Percentiles rank a stretch among this genome's conserved stretches.
Evolutionary conservation across 2,888 invertebrate species (phyloP).

Genomic region (Agriopis aurantiaria): DNA sequence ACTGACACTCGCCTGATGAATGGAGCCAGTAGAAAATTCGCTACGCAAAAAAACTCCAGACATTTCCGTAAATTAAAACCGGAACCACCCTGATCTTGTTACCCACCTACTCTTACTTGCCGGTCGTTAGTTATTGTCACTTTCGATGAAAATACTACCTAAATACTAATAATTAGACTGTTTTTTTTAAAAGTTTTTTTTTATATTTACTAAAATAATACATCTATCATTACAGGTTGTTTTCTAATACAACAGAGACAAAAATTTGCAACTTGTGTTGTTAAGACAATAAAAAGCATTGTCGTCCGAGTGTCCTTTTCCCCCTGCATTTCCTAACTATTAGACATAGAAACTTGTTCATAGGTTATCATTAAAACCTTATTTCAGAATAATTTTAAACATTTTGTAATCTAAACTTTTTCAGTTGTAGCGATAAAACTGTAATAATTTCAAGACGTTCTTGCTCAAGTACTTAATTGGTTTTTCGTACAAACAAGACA

Average conservation of each 20-base stretch:
- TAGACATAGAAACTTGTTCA: too few relatives aligned
- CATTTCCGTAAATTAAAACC: conserved; percentile 77
- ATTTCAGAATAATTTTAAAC: too few relatives aligned
- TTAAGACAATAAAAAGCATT: background rate
- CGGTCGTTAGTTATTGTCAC: conserved; percentile 26
- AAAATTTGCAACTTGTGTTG: background rate
- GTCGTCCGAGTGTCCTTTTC: background rate
- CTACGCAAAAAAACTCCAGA: conserved; percentile 71
- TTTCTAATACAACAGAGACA: too few relatives aligned
- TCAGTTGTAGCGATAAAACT: too few relatives aligned
- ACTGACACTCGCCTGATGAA: conserved; percentile 79
- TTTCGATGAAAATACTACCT: conserved; percentile 18
- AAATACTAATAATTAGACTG: conserved; percentile 15
- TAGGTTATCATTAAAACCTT: too few relatives aligned
- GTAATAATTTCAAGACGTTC: too few relatives aligned
- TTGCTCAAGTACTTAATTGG: too few relatives aligned
- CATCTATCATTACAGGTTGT: too few relatives aligned
- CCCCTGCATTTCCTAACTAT: too few relatives aligned
- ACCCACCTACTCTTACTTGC: conserved; percentile 50
- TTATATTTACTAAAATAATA: too few relatives aligned
- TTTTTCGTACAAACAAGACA: too few relatives aligned
- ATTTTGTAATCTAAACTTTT: background rate
- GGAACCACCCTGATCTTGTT: conserved; percentile 66
- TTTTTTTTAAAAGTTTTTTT: background rate
- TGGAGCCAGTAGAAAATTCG: conserved; percentile 72